These are phyloP conservation scores for Sebastiscus tertius DNA, from an alignment of 2,797 vertebrate species.

Conservation along the genomic window DNA sequence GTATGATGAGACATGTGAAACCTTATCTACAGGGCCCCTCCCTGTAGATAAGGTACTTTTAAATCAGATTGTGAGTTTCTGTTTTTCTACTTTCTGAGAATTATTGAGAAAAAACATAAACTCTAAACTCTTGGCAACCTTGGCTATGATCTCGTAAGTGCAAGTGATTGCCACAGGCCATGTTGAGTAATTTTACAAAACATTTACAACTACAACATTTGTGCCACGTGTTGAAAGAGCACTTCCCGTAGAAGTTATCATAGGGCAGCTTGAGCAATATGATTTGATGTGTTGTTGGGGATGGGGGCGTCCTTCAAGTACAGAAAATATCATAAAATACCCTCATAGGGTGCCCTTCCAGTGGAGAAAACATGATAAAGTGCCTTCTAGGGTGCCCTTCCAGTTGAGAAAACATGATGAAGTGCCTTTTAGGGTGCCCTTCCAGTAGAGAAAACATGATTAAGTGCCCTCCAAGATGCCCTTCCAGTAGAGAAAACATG, in stretches of 20 bases:
- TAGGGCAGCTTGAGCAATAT: slow-evolving; percentile 37
- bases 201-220: slow-evolving; percentile 12
- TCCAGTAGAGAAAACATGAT: too few species aligned
- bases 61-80: slow-evolving; percentile 74
- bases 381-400: too few species aligned
- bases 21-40: slow-evolving; percentile 57
- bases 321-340: neutral
- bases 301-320: too few species aligned
- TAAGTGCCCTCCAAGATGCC: rapidly evolving
- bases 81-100: slow-evolving; percentile 75
- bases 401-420: too few species aligned
- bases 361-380: too few species aligned
- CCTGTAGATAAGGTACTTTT: slow-evolving; percentile 42
- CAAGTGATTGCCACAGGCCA: slow-evolving; percentile 55
- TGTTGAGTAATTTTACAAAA: slow-evolving; percentile 51
- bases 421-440: too few species aligned
- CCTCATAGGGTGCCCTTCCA: too few species aligned
- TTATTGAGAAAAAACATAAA: slow-evolving; percentile 43
- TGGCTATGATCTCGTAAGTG: neutral
- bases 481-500: too few species aligned
- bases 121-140: neutral
- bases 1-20: slow-evolving; percentile 64
- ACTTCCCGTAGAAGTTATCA: neutral
- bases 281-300: slow-evolving; percentile 7
- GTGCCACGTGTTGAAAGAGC: slow-evolving; percentile 58